Base-by-base conservation (phyloP, 1,140 invertebrate species). In the Capitella teleta region DNA sequence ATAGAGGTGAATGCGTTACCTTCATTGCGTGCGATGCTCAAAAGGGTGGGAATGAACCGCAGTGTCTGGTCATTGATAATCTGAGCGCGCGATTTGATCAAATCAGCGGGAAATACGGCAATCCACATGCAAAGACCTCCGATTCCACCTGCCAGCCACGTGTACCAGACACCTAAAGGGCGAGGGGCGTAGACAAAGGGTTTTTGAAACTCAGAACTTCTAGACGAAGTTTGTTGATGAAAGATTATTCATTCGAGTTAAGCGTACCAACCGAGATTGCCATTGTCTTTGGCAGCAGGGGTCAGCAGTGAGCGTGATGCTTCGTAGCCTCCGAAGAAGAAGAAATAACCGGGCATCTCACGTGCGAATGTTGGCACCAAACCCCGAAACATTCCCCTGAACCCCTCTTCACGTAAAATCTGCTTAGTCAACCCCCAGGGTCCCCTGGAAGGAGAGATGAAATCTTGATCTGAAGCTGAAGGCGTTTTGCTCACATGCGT, bases 311-410 rank as follows among this genome's bases (percentile, higher is more conserved):
- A 74, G 28, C 85, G 72, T 19, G 76, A 80, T 51, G 84, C 78
- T 77, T 99, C 95, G 76, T 98, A 98, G 50, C 86, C 89, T 21
- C 93, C 95, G 74, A 98, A 81, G 65, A 98, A 98, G 68, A 90
- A 93, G 67, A 98, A 98, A 74, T 98, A 99, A 5, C 95, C 94
- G 0, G 94, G 94, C 86, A 98, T 95, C 78, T 99, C 95, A 59
- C 95, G 77, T 52, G 84, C 82, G 60, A 98, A 83, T 0, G 95
- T 98, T 0, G 93, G 84, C 0, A 82, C 81, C 5, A 98, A 74
- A 5, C 95, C 95, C 57, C 82, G 79, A 66, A 89, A 98, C 42
- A 98, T 74, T 16, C 93, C 93, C 49, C 69, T 72, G 49, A 91
- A 68, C 10, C 95, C 94, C 64, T 83, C 79, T 37, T 74, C 60